These are phyloP conservation scores for Mimumesa dahlbomi DNA, from an alignment of 2,888 invertebrate genomes.

Conservation along the genomic window DNA sequence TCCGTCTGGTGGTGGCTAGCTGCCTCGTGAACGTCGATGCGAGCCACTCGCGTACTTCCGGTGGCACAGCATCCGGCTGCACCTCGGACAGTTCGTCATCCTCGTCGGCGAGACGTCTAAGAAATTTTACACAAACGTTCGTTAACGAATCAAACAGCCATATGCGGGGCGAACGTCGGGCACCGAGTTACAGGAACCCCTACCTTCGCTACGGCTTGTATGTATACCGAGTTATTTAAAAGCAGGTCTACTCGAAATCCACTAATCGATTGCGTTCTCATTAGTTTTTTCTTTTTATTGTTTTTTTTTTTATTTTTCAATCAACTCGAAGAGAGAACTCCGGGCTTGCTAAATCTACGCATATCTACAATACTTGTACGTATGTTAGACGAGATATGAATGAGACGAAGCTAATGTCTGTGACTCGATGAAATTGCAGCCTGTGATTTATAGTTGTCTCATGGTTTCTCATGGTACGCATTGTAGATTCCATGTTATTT, in stretches of 20 bases:
- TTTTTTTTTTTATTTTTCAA: background rate
- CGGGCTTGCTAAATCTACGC: background rate
- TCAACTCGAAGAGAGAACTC: background rate
- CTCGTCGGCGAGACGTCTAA: conserved; percentile 91
- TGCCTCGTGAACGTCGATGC: conserved; percentile 97
- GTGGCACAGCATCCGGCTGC: conserved; percentile 97
- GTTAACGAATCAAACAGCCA: conserved; percentile 4
- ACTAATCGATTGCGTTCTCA: conserved; percentile 9
- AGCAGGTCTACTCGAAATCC: conserved; percentile 20
- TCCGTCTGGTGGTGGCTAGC: conserved; percentile 88
- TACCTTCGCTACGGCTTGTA: conserved; percentile 39
- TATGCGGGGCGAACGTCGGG: conserved; percentile 24
- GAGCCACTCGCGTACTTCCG: conserved; percentile 97
- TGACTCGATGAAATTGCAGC: too few species aligned
- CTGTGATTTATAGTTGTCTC: too few species aligned
- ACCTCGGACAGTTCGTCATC: conserved; percentile 98
- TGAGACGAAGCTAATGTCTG: background rate
- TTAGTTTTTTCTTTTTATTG: background rate
- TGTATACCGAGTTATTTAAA: conserved; percentile 5
- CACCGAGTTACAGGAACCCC: conserved; percentile 35
- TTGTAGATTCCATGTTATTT: too few species aligned
- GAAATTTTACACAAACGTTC: conserved; percentile 31
- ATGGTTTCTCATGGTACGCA: too few species aligned
- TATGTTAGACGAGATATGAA: background rate
- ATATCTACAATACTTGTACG: background rate